Evolutionary conservation across 2,113 vertebrate species (phyloP), one percentile per base, ranked within the genome.

Genomic region (Vulpes vulpes): DNA sequence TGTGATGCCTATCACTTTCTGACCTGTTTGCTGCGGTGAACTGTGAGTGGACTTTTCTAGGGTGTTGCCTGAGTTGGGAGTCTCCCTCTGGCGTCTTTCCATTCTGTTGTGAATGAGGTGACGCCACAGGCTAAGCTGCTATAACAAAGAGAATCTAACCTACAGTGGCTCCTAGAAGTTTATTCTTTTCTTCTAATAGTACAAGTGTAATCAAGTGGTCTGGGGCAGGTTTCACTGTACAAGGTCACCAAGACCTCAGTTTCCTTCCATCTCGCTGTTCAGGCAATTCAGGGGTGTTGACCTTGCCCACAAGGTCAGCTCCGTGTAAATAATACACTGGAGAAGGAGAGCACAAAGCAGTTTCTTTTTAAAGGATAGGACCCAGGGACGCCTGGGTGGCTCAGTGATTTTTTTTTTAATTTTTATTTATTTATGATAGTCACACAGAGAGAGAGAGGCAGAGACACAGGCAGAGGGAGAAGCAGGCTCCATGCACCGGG

Each of bases 21-120:
- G 90, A 91, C 8, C 69, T 83, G 16, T 80, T 94, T 19, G 15
- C 53, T 60, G 49, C 30, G 67, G 71, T 79, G 30, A 1, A 0
- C 78, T 2, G 10, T 8, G 27, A 81, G 67, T 38, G 10, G 2
- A 67, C 60, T 85, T 92, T 91, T 49, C n/a, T 57, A 6, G n/a
- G n/a, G 2, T 86, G 6, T 93, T 81, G 25, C n/a, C 53, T 49
- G 32, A 76, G 51, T 94, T 65, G 38, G 69, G 83, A 80, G 14
- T 80, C 86, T 86, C 11, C 12, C 55, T 19, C n/a, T 83, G 55
- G 76, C 14, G 8, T 38, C 43, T 86, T 62, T 91, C 12, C 43
- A n/a, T 95, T 89, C 32, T 62, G 83, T 64, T 87, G 57, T 91
- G 53, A 95, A 79, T 79, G 62, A 53, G 16, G 10, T 80, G 85